Base-by-base conservation (phyloP, 1,140 invertebrate genomes). In the Megalonaias nervosa region DNA sequence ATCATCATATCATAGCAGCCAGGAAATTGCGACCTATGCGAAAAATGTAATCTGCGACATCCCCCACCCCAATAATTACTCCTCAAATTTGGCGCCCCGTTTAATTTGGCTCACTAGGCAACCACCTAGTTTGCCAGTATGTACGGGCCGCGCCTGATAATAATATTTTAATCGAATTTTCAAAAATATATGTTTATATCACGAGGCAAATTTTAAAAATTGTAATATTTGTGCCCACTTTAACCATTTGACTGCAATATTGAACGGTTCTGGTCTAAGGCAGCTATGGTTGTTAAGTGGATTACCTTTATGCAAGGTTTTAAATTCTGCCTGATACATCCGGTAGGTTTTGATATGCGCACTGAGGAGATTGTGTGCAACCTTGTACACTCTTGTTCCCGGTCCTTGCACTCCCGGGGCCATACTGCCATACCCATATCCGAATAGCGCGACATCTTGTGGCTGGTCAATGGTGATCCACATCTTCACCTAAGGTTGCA, bases 381-480 rank as follows among this genome's bases (percentile, higher is more conserved):
- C 81, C 16, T 66, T 64, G 70, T 86, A 84, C 1, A 77, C 65
- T 64, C 65, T 62, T 21, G 19, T 64, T 2, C 64, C 73, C 19
- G 71, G 65, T 21, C 67, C 67, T 9, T 73, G 69, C 0, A 79
- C 38, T n/a, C 83, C 81, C 15, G 85, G 81, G 38, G 85, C 83
- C 57, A 76, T 59, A 2, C 58, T 70, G 14, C 85, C 87, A 14
- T 58, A 15, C 1, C 82, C 86, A 70, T 91, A 89, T 14, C 86
- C 90, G 13, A 74, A 65, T 16, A 70, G 67, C 1, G 80, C 72
- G 14, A 83, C 77, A 12, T 82, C 76, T 2, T 71, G 82, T 14
- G 91, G 89, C 57, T 91, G 90, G 73, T 91, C 89, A 26, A 91
- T 81, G 12, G 91, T 91, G 9, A 91, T 79, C 90, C 90, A 92